Conservation (phyloP, 2,113 vertebrate species). For the Salminus brasiliensis region DNA sequence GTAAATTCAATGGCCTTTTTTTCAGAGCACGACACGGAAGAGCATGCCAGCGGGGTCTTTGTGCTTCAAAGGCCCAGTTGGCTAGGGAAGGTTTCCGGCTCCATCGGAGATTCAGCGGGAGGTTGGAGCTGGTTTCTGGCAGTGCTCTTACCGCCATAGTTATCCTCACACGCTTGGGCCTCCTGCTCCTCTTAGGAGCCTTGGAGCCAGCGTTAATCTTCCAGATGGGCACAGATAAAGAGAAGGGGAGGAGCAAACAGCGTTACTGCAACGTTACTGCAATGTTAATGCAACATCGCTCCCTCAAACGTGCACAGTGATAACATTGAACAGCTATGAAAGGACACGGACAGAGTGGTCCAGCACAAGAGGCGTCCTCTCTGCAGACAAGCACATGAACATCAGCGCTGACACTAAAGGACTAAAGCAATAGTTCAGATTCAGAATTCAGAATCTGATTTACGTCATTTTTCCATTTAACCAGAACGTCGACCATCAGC, state of each 20-base stretch:
- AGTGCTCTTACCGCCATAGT: constrained; percentile 86
- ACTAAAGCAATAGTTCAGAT: not conserved
- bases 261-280: constrained; percentile 60
- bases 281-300: not conserved
- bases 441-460: too few species aligned
- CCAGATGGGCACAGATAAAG: constrained; percentile 57
- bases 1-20: not conserved
- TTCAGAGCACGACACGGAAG: constrained; percentile 4
- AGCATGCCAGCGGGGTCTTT: constrained; percentile 30
- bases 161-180: constrained; percentile 89
- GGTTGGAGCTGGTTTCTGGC: constrained; percentile 15
- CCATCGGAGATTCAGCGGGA: constrained; percentile 13
- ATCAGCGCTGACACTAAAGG: not conserved
- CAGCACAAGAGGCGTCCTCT: not conserved
- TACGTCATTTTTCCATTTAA: too few species aligned
- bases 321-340: constrained; percentile 19
- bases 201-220: constrained; percentile 79
- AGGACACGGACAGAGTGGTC: not conserved
- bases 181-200: constrained; percentile 80
- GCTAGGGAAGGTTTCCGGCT: constrained; percentile 22
- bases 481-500: too few species aligned
- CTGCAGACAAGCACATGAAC: not conserved
- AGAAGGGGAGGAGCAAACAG: constrained; percentile 68
- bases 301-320: not conserved
- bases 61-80: constrained; percentile 25